Conservation (phyloP, 2,797 vertebrate species). For the Sebastolobus alascanus region DNA sequence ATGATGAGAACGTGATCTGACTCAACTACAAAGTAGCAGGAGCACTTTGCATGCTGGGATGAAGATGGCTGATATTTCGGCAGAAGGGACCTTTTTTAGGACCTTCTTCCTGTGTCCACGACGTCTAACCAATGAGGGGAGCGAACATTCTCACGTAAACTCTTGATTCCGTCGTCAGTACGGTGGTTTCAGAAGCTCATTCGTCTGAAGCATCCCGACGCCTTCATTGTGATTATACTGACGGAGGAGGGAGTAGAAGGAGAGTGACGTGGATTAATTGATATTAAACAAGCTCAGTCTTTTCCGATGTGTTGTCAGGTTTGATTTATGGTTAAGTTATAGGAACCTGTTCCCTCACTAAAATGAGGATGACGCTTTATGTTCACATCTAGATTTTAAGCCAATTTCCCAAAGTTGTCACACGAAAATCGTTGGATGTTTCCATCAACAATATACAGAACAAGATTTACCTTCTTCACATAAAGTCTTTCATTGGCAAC, state of each 20-base stretch:
- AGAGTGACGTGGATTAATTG: slow-evolving; percentile 43
- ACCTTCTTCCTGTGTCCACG: neutral
- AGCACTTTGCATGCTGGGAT: neutral
- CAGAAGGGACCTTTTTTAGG: neutral
- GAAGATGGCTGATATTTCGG: neutral
- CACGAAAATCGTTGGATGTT: neutral
- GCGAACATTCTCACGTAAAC: neutral
- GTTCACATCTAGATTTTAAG: neutral
- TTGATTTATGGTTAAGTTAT: slow-evolving; percentile 51
- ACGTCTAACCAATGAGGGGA: too few relatives aligned
- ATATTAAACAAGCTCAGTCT: slow-evolving; percentile 24
- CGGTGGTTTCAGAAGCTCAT: neutral
- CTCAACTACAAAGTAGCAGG: neutral
- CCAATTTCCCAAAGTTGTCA: neutral
- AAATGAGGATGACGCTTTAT: slow-evolving; percentile 2
- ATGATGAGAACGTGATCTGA: neutral
- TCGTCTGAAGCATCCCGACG: neutral
- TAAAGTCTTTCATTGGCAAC: neutral
- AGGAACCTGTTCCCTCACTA: slow-evolving; percentile 6
- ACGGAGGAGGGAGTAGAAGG: slow-evolving; percentile 5
- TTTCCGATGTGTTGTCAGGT: slow-evolving; percentile 12
- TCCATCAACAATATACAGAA: neutral
- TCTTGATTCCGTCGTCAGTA: too few relatives aligned
- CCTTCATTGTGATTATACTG: slow-evolving; percentile 16
- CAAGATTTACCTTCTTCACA: neutral